Evolutionary conservation across 2,888 invertebrate species (phyloP), one percentile per base, ranked within the genome.

Genomic region (Brenthis ino): DNA sequence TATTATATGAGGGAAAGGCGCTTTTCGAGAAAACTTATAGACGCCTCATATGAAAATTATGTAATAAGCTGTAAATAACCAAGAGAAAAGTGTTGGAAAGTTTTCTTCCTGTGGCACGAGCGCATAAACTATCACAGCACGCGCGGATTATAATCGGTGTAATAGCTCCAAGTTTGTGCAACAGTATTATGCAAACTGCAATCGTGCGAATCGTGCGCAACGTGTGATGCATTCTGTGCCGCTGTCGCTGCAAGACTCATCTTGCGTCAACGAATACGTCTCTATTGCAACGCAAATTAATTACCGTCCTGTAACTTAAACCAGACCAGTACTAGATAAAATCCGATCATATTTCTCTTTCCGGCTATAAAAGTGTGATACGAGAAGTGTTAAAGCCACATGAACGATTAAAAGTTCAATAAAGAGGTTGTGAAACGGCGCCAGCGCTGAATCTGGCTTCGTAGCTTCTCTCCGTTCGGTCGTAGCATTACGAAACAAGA

Each of bases 401-500:
- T 69, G 65, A 64, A 64, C 64, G 69, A 74, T 70, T 80, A 77
- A 78, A 77, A 76, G 76, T 75, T 76, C 78, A 78, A 79, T 79
- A 75, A 77, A 75, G 69, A 73, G 70, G 79, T 82, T 81, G 80
- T 81, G 84, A 84, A 82, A 81, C 77, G 76, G 77, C 79, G 80
- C 79, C 78, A 67, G 76, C 72, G 70, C 72, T 74, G 77, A 67
- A 69, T 72, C 77, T 75, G 78, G 77, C 82, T 80, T 79, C 82
- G 83, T 80, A 81, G 79, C 82, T 84, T 82, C 80, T 86, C 84
- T 85, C 84, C 80, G 82, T 78, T 87, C 82, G 82, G 81, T 83
- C 86, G 85, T 86, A 76, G 81, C 84, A 85, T 91, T 89, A 89
- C 88, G 89, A 90, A 89, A 91, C 88, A 80, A 84, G 85, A 90